These are phyloP conservation scores for Torymus auratus DNA, from an alignment of 2,888 invertebrate species.

Conservation along the genomic window DNA sequence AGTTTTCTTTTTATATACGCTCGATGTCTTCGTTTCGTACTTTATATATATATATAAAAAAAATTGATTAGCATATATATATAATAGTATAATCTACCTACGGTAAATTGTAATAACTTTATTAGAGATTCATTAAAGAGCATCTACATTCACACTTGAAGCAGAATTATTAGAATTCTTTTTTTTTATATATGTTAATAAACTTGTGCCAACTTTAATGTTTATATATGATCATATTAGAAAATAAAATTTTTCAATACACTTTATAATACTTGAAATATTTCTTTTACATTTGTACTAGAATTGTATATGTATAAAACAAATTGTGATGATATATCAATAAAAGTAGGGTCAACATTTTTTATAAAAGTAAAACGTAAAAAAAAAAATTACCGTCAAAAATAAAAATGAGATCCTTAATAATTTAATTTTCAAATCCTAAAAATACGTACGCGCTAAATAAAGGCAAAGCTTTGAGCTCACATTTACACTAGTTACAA, in stretches of 20 bases:
- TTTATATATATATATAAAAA: conserved; percentile 33
- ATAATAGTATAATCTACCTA: conserved; percentile 26
- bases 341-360: conserved; percentile 4
- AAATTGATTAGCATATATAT: conserved; percentile 20
- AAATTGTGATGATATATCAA: conserved; percentile 5
- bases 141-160: conserved; percentile 51
- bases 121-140: conserved; percentile 24
- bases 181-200: conserved; percentile 17
- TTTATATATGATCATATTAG: neutral
- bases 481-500: conserved; percentile 53
- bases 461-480: conserved; percentile 39
- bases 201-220: neutral
- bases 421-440: conserved; percentile 3
- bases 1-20: conserved; percentile 19
- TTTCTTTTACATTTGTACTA: conserved; percentile 30
- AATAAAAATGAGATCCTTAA: conserved; percentile 39
- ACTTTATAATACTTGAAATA: conserved; percentile 20
- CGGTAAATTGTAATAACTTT: conserved; percentile 25
- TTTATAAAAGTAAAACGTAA: conserved; percentile 25
- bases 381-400: conserved; percentile 1
- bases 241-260: conserved; percentile 20
- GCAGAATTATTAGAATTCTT: conserved; percentile 25
- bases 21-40: conserved; percentile 49
- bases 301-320: conserved; percentile 9
- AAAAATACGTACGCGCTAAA: conserved; percentile 28